phyloP scores from a whole-genome alignment of 1,140 invertebrate species.

The Pomacea maculata region DNA sequence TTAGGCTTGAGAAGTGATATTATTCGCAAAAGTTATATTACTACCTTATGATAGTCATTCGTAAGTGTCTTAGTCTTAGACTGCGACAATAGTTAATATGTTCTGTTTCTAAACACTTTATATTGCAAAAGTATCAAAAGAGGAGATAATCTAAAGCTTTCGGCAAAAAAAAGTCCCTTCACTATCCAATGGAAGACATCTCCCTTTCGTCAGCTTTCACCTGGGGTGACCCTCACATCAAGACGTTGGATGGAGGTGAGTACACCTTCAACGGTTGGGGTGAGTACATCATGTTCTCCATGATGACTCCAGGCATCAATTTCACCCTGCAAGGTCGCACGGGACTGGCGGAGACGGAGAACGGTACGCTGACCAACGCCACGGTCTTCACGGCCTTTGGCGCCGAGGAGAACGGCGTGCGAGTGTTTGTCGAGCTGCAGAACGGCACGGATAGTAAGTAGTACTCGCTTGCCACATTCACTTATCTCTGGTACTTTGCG shows the following conservation, averaged over 20 bases:
- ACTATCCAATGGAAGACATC: too few relatives aligned
- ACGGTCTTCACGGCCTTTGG: slow-evolving; percentile 39
- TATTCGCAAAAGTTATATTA: too few relatives aligned
- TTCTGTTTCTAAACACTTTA: too few relatives aligned
- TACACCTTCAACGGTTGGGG: slow-evolving; percentile 58
- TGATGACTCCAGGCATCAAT: background rate
- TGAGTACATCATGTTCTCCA: slow-evolving; percentile 1
- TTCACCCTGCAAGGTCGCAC: slow-evolving; percentile 35
- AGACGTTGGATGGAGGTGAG: slow-evolving; percentile 49
- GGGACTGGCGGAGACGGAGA: slow-evolving; percentile 8
- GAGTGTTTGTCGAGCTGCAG: slow-evolving; percentile 23
- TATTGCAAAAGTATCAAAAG: too few relatives aligned
- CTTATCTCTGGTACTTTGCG: background rate
- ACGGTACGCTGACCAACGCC: slow-evolving; percentile 24
- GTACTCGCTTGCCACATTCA: background rate
- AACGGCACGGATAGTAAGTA: slow-evolving; percentile 8
- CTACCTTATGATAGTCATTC: too few relatives aligned
- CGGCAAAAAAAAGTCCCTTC: too few relatives aligned
- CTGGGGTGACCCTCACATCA: slow-evolving; percentile 57
- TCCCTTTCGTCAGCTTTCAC: slow-evolving; percentile 28
- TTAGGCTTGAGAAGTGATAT: too few relatives aligned
- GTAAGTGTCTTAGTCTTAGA: too few relatives aligned
- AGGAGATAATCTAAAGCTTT: too few relatives aligned
- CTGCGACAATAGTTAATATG: too few relatives aligned
- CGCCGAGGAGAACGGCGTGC: slow-evolving; percentile 21